Evolutionary conservation across 2,888 invertebrate genomes (phyloP), one percentile per base, ranked within the genome.

Genomic region (Allacma fusca): DNA sequence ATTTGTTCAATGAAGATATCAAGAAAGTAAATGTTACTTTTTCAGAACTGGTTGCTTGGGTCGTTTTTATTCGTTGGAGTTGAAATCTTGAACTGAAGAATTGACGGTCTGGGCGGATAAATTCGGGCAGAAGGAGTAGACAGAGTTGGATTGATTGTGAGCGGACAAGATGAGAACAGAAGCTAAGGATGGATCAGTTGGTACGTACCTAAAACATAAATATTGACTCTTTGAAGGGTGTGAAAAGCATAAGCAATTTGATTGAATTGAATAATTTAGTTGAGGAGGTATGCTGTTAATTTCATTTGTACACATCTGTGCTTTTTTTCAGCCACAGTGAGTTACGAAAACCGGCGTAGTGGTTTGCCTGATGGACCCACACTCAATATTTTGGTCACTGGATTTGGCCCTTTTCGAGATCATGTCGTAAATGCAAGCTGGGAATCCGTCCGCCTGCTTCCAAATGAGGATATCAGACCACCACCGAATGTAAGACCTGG

Each of bases 361-460:
- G 68, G 59, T 9, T 12, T n/a, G 28, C 23, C 43, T 13, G 76
- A 70, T 44, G 50, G 28, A 44, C 71, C 76, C 24, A 76, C 68
- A 1, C 75, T 84, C 16, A 86, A 84, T 21, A 88, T 91, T 62
- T 84, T 92, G 34, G 89, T 93, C 19, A 92, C 92, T 80, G 95
- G 95, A 7, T 95, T 95, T 87, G 94, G 94, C 0, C 94, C 94
- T 0, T 95, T 94, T 87, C 86, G 88, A 9, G 87, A 88, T 57
- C 92, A 94, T 85, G 87, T 87, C 28, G 88, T 92, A 13, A 95
- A 95, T 86, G 91, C 95, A 0, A 95, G 94, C 86, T 94, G 94
- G 94, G 92, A 93, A 86, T 91, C 92, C 4, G 94, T 94, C 0
- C 91, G 91, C 85, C 85, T 90, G 75, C 88, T 93, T 83, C 84